These are phyloP conservation scores for Microplitis demolitor DNA, from an alignment of 1,140 invertebrate genomes.

Conservation along the genomic window DNA sequence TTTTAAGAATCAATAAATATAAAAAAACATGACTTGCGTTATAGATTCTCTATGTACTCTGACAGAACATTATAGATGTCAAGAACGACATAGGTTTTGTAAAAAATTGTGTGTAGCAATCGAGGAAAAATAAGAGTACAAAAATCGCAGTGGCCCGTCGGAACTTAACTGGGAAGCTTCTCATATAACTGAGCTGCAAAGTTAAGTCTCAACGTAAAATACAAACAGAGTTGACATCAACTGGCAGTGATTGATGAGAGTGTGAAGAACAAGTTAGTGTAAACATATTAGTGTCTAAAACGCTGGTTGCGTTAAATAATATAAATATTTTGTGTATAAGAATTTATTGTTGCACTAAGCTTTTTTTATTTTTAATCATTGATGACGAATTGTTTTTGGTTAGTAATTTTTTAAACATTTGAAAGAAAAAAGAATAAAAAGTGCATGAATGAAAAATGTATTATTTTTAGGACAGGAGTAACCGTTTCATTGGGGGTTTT, in stretches of 20 bases:
- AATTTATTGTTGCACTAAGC: not conserved
- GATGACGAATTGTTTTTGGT: too few relatives aligned
- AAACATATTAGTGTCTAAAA: slow-evolving; percentile 55
- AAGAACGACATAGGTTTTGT: not conserved
- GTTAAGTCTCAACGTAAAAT: not conserved
- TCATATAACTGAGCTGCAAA: not conserved
- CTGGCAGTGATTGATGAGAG: slow-evolving; percentile 57
- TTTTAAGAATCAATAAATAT: not conserved
- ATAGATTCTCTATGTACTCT: not conserved
- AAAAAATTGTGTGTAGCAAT: not conserved
- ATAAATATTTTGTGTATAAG: not conserved
- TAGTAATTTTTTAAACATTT: too few relatives aligned
- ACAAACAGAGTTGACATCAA: slow-evolving; percentile 25
- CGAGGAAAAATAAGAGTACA: not conserved
- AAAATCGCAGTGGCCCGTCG: not conserved
- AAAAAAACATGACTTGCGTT: too few relatives aligned
- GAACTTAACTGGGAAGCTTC: not conserved
- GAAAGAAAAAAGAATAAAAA: not conserved
- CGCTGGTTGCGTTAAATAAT: not conserved
- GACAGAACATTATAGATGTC: not conserved
- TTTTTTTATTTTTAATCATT: not conserved
- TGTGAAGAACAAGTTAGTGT: slow-evolving; percentile 50
- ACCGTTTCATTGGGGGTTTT: not conserved
- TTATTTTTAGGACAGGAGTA: not conserved
- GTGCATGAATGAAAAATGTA: not conserved